These are phyloP conservation scores for Simalia tracyae DNA, from an alignment of 2,797 vertebrate genomes.

Conservation along the genomic window DNA sequence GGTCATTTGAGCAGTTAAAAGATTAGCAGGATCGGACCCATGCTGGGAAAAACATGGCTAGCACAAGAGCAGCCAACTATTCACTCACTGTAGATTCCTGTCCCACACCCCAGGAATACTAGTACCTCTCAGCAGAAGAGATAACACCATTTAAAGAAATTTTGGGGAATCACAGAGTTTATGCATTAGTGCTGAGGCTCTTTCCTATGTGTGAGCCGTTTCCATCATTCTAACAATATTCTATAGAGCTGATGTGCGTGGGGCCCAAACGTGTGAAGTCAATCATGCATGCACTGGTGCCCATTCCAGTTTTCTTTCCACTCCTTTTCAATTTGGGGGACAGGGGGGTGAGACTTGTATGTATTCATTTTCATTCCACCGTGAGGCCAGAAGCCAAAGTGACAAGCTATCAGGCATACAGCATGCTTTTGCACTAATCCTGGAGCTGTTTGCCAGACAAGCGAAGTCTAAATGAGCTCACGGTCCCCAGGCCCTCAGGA, in stretches of 20 bases:
- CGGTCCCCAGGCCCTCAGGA: constrained; percentile 8
- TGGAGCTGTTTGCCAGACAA: not conserved
- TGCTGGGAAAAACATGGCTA: not conserved
- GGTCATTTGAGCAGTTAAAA: not conserved
- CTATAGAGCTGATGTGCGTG: not conserved
- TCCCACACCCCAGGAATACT: not conserved
- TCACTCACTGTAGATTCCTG: not conserved
- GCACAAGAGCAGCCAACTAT: not conserved
- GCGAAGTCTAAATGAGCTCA: not conserved
- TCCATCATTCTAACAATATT: not conserved
- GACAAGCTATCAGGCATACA: not conserved
- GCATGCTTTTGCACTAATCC: not conserved
- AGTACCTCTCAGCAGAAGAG: not conserved
- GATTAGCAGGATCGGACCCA: not conserved
- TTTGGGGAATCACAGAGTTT: not conserved
- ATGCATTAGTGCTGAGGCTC: not conserved
- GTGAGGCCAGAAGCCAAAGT: constrained; percentile 28
- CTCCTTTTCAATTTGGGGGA: not conserved
- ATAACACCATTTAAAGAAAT: not conserved
- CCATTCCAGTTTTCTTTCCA: not conserved
- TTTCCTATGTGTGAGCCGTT: not conserved
- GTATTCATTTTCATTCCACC: not conserved
- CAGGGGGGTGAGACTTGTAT: not conserved
- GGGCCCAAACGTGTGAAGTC: not conserved
- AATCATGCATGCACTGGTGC: not conserved